Conservation (phyloP, 2,113 vertebrate genomes). For the Oryctolagus cuniculus region DNA sequence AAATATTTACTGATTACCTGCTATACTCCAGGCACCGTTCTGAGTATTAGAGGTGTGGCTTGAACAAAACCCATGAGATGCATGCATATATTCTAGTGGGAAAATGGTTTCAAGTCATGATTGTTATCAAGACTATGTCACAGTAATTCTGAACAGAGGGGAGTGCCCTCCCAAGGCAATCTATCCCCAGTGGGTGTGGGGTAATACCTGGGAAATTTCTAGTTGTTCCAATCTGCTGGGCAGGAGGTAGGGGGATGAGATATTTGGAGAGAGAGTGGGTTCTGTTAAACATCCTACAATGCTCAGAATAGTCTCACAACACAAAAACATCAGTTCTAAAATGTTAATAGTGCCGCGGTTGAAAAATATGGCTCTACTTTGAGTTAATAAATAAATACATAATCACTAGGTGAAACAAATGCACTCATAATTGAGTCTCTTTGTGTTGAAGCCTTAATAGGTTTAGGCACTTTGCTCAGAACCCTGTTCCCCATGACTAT, state of each 20-base stretch:
- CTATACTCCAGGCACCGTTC: background rate
- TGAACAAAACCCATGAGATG: background rate
- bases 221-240: background rate
- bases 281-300: background rate
- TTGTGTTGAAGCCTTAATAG: background rate
- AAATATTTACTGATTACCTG: background rate
- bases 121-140: background rate
- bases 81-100: no score
- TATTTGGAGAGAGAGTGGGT: no score
- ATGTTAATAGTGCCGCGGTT: background rate
- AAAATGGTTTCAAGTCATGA: background rate
- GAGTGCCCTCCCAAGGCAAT: background rate
- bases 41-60: background rate
- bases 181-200: no score
- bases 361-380: background rate
- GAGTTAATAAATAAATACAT: background rate
- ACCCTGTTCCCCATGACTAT: background rate
- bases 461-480: background rate
- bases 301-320: rapidly evolving
- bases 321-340: background rate
- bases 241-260: rapidly evolving
- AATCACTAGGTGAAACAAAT: background rate
- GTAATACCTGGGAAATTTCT: background rate
- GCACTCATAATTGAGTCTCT: background rate
- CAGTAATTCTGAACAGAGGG: background rate